A percentile compares a stretch with the other conserved stretches of the same genome.
phyloP scores from a whole-genome alignment of 2,888 invertebrate genomes.

The Dasypolia templi region DNA sequence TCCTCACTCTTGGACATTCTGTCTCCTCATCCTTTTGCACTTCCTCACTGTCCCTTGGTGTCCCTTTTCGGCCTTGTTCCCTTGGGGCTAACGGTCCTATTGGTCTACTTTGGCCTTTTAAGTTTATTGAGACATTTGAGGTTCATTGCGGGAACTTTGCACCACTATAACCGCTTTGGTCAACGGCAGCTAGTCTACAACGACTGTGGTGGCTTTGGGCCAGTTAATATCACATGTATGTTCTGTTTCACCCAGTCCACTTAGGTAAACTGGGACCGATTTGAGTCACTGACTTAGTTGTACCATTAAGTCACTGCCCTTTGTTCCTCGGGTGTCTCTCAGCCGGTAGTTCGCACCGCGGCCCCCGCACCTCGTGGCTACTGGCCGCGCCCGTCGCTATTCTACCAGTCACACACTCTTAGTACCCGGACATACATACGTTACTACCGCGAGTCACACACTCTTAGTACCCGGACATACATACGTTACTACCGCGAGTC shows the following conservation, averaged over 20 bases:
- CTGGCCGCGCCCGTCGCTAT: constrained; percentile 61
- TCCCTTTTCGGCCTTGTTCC: constrained; percentile 1
- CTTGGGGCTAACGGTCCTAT: too few species aligned
- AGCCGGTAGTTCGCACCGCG: constrained; percentile 50
- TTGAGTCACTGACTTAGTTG: not conserved
- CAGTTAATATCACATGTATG: not conserved
- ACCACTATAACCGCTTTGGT: not conserved
- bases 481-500: not conserved
- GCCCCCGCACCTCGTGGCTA: constrained; percentile 74
- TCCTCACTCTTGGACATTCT: constrained; percentile 49
- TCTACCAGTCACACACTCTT: not conserved
- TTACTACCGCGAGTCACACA: not conserved
- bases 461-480: too few species aligned
- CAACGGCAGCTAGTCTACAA: not conserved
- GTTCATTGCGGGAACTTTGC: not conserved
- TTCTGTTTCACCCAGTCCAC: too few species aligned
- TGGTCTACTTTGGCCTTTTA: not conserved
- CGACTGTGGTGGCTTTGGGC: not conserved
- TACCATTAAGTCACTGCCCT: not conserved
- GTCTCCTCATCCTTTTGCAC: constrained; percentile 47
- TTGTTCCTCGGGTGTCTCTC: constrained; percentile 10
- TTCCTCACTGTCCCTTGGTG: constrained; percentile 17
- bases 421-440: not conserved
- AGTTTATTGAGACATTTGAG: constrained; percentile 10
- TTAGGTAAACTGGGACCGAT: not conserved